Percentiles rank a stretch among this genome's conserved stretches.
These are phyloP conservation scores for Gymnopithys bicolor DNA, from an alignment of 2,797 vertebrate genomes.

Conservation along the genomic window DNA sequence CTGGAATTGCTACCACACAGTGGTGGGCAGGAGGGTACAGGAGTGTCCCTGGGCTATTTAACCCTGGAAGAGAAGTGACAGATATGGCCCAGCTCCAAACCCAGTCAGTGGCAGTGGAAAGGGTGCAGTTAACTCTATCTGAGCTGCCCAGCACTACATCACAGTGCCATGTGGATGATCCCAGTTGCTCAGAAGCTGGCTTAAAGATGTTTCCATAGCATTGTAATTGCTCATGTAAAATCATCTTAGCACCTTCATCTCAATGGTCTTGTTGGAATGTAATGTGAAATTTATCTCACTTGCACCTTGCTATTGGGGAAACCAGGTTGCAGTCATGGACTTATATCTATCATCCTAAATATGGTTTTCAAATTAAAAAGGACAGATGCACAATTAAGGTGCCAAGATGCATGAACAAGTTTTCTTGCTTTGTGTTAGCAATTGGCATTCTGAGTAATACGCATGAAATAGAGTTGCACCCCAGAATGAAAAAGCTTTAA, in stretches of 20 bases:
- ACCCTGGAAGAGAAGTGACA: neutral
- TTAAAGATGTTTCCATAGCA: neutral
- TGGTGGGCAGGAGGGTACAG: neutral
- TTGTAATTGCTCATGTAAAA: neutral
- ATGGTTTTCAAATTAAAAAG: neutral
- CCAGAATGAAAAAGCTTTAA: neutral
- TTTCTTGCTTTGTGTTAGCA: neutral
- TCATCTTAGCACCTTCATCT: neutral
- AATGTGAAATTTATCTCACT: neutral
- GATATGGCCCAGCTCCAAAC: fast-evolving
- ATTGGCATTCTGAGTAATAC: neutral
- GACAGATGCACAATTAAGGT: neutral
- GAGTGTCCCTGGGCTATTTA: neutral
- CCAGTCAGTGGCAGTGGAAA: neutral
- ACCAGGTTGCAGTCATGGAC: neutral
- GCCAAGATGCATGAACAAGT: neutral
- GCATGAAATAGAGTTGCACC: neutral
- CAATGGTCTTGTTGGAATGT: neutral
- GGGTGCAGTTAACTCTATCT: neutral
- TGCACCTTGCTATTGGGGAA: neutral
- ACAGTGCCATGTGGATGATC: neutral
- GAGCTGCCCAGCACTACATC: neutral
- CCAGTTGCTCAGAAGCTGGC: neutral
- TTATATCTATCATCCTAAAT: neutral
- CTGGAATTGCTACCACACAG: neutral